phyloP scores from a whole-genome alignment of 2,888 invertebrate genomes.

The Miltochrista miniata region DNA sequence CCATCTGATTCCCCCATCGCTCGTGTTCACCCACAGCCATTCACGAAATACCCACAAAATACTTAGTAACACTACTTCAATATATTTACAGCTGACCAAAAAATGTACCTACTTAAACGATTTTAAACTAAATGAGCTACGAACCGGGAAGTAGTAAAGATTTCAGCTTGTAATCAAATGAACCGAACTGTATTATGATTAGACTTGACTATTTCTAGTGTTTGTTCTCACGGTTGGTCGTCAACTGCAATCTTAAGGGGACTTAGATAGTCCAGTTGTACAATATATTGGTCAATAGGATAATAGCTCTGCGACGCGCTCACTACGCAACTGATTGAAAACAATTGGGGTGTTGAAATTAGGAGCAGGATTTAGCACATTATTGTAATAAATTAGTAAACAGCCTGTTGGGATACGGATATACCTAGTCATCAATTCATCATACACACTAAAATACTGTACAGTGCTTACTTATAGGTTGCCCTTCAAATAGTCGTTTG shows the following conservation, averaged over 20 bases:
- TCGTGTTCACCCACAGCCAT: conserved; percentile 78
- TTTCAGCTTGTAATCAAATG: neutral
- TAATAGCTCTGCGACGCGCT: conserved; percentile 25
- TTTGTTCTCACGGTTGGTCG: neutral
- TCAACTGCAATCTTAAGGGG: conserved; percentile 7
- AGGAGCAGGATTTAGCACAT: neutral
- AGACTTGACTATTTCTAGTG: neutral
- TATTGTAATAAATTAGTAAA: neutral
- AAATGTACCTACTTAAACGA: too few species aligned
- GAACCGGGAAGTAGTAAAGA: too few species aligned
- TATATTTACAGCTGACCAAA: conserved; percentile 46
- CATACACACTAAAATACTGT: too few species aligned
- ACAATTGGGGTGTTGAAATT: conserved; percentile 2
- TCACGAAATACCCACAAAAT: conserved; percentile 34
- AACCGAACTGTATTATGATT: neutral
- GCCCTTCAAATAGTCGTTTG: too few species aligned
- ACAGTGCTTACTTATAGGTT: too few species aligned
- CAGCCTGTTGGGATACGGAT: neutral
- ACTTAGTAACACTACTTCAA: conserved; percentile 21
- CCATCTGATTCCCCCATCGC: conserved; percentile 89
- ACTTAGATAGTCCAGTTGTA: neutral
- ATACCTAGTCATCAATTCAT: too few species aligned
- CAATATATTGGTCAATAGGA: conserved; percentile 26
- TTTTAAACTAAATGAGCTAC: too few species aligned
- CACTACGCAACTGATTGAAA: conserved; percentile 10